These are phyloP conservation scores for Cottoperca gobio DNA, from an alignment of 2,797 vertebrate genomes.

Conservation along the genomic window DNA sequence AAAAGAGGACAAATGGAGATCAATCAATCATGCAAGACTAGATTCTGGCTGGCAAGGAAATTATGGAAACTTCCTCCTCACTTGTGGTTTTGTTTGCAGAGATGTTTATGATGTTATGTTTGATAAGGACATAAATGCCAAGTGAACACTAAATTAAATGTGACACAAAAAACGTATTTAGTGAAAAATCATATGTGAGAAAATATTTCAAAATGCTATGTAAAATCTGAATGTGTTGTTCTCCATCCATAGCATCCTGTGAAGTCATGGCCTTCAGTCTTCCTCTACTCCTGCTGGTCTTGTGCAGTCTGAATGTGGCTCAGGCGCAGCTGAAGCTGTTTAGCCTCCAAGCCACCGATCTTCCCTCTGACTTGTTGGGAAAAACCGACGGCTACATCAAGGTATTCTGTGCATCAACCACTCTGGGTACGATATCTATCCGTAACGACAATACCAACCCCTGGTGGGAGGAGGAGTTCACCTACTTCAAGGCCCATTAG, in stretches of 20 bases:
- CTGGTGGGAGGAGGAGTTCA: constrained; percentile 66
- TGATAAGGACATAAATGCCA: too few relatives aligned
- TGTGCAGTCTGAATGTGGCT: constrained; percentile 19
- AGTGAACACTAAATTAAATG: too few relatives aligned
- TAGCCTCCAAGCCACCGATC: constrained; percentile 35
- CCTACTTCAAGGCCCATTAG: neutral
- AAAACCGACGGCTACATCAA: constrained; percentile 59
- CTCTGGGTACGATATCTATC: constrained; percentile 50
- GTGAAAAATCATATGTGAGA: too few relatives aligned
- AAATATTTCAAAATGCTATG: too few relatives aligned
- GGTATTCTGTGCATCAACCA: constrained; percentile 15
- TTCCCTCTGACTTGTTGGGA: constrained; percentile 8
- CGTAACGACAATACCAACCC: constrained; percentile 26
- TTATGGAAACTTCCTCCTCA: too few relatives aligned
- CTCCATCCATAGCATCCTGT: constrained; percentile 2
- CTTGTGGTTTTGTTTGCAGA: too few relatives aligned
- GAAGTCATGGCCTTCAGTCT: constrained; percentile 37
- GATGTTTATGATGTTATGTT: too few relatives aligned
- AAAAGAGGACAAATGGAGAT: too few relatives aligned
- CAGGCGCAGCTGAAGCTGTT: constrained; percentile 49
- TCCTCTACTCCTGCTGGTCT: constrained; percentile 34
- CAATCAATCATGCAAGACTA: too few relatives aligned
- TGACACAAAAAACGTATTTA: too few relatives aligned
- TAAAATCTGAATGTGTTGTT: too few relatives aligned
- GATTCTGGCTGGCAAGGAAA: too few relatives aligned